phyloP scores from a whole-genome alignment of 1,140 invertebrate species.

The Ridgeia piscesae region DNA sequence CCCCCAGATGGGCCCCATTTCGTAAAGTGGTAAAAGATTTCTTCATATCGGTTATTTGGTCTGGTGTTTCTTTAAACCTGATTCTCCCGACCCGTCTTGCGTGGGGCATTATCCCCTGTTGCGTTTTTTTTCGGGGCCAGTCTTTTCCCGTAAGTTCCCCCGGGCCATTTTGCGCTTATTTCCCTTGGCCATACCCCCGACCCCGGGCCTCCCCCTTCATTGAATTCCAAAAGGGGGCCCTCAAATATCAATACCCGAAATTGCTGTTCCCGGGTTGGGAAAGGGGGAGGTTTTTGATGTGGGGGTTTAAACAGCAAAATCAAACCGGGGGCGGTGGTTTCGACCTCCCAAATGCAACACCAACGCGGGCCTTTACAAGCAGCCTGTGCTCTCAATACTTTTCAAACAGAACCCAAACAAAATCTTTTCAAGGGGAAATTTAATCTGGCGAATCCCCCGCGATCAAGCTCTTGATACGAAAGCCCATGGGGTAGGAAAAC shows the following conservation, averaged over 20 bases:
- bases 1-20: too few relatives aligned
- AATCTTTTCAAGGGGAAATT: slow-evolving; percentile 76
- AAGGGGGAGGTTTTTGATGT: not conserved
- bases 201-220: not conserved
- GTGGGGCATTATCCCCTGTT: not conserved
- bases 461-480: slow-evolving; percentile 94
- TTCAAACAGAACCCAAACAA: slow-evolving; percentile 95
- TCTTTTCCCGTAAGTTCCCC: not conserved
- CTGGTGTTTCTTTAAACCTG: not conserved
- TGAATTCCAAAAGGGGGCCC: not conserved
- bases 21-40: too few relatives aligned
- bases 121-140: not conserved
- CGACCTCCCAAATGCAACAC: slow-evolving; percentile 89
- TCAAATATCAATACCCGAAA: not conserved
- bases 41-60: not conserved
- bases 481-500: too few relatives aligned
- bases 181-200: not conserved
- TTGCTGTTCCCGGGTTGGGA: not conserved
- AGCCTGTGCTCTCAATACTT: slow-evolving; percentile 91
- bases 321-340: slow-evolving; percentile 81
- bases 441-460: slow-evolving; percentile 95
- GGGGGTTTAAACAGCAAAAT: slow-evolving; percentile 79
- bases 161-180: not conserved
- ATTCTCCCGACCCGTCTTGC: not conserved
- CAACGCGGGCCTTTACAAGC: slow-evolving; percentile 96